Base-by-base conservation (phyloP, 2,888 invertebrate genomes). In the Andricus quercusramuli region DNA sequence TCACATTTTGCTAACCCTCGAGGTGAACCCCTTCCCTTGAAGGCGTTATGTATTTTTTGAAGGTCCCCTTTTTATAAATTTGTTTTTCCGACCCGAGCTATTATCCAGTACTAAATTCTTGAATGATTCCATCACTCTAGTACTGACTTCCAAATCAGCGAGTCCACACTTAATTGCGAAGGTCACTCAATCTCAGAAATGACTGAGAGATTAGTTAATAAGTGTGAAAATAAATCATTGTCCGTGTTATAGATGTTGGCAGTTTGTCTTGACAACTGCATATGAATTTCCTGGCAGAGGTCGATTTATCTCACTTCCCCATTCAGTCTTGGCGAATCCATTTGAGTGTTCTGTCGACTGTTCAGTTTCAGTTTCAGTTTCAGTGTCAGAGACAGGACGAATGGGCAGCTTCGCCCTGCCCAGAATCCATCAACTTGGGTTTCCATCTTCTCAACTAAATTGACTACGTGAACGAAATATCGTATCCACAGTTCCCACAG, bases 391-490 rank as follows among this genome's bases (percentile, higher is more conserved):
- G 51, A 64, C 78, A 76, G 59, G 59, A 74, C 79, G 62, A 80
- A 80, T 77, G 65, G 78, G 78, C 78, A 68, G 80, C 51, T 78
- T 83, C 82, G 81, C 81, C 77, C 85, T 81, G 86, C 84, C 83
- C 78, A 83, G 79, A 84, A 88, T 89, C 85, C 87, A 89, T 89
- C 86, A 88, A 82, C 82, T 51, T 81, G 80, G 79, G 77, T 79
- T 81, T 83, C 86, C 87, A 86, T 88, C 86, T 85, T 83, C 77
- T 78, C 80, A 80, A 81, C 84, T 86, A 89, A 90, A 90, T 90
- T 90, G 89, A 90, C 88, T 90, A 90, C 90, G 90, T 90, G 90
- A 88, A 87, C 87, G 90, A 89, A 90, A 90, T 90, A 90, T 87
- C 86, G 86, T 90, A 90, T 87, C 86, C 86, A 62, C 56, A 80